A percentile compares a stretch with the other conserved stretches of the same genome.
Evolutionary conservation across 2,888 invertebrate species (phyloP).

Genomic region (Diaphora mendica): DNA sequence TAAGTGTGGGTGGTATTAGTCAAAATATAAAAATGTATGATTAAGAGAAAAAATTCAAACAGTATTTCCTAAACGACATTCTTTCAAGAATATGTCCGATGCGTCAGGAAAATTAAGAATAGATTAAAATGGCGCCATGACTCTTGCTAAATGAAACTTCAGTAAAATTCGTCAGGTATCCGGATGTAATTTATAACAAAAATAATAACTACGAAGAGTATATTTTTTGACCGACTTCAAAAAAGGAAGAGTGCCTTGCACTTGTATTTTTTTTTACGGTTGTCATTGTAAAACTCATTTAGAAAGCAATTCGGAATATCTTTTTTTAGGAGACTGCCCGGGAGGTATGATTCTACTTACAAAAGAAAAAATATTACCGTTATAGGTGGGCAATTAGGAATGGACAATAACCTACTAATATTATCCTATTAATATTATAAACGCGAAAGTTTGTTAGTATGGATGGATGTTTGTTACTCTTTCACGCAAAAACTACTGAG

Average conservation of each 20-base stretch:
- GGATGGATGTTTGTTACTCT: too few relatives aligned
- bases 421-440: too few relatives aligned
- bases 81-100: slow-evolving; percentile 31
- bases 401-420: too few relatives aligned
- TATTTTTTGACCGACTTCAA: neutral
- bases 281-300: too few relatives aligned
- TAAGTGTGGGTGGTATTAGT: neutral
- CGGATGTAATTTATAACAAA: neutral
- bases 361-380: too few relatives aligned
- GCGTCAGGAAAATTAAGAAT: slow-evolving; percentile 12
- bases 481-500: too few relatives aligned
- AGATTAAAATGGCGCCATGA: neutral
- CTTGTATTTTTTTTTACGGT: too few relatives aligned
- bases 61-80: slow-evolving; percentile 29
- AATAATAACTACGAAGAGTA: neutral
- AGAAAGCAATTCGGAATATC: too few relatives aligned
- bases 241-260: neutral
- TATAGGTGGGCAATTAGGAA: too few relatives aligned
- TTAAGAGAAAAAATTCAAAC: neutral
- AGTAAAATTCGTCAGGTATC: neutral
- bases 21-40: neutral
- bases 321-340: too few relatives aligned
- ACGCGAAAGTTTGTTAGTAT: too few relatives aligned
- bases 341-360: too few relatives aligned
- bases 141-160: neutral